These are phyloP conservation scores for Anastrepha ludens DNA, from an alignment of 1,140 invertebrate species.

Conservation along the genomic window DNA sequence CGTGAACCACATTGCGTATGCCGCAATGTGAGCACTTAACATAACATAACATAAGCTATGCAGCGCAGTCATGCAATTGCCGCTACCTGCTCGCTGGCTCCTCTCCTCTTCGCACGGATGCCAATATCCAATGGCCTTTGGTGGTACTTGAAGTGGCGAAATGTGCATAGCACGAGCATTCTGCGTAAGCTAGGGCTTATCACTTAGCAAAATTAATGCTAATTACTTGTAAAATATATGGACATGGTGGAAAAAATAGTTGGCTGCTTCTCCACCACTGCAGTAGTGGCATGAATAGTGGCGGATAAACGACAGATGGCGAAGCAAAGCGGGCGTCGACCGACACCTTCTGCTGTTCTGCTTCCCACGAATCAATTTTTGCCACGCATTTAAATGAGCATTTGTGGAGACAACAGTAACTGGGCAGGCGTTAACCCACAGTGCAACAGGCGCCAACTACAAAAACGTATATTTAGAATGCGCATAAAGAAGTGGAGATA, in stretches of 20 bases:
- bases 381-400: not conserved
- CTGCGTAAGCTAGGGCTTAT: conserved; percentile 63
- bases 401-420: not conserved
- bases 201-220: conserved; percentile 72
- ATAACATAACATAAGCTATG: not conserved
- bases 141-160: not conserved
- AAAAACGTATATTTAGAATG: not conserved
- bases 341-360: too few relatives aligned
- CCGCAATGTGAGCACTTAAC: conserved; percentile 2
- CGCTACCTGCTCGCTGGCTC: not conserved
- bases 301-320: not conserved
- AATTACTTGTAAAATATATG: conserved; percentile 73
- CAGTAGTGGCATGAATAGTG: too few relatives aligned
- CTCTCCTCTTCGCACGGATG: not conserved
- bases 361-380: not conserved
- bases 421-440: too few relatives aligned
- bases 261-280: not conserved
- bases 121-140: not conserved
- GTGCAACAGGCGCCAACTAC: too few relatives aligned
- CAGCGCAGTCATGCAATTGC: too few relatives aligned
- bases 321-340: not conserved
- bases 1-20: not conserved
- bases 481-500: not conserved
- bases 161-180: not conserved
- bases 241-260: not conserved